These are phyloP conservation scores for Cephalopholis sonnerati DNA, from an alignment of 2,113 vertebrate genomes.

Conservation along the genomic window DNA sequence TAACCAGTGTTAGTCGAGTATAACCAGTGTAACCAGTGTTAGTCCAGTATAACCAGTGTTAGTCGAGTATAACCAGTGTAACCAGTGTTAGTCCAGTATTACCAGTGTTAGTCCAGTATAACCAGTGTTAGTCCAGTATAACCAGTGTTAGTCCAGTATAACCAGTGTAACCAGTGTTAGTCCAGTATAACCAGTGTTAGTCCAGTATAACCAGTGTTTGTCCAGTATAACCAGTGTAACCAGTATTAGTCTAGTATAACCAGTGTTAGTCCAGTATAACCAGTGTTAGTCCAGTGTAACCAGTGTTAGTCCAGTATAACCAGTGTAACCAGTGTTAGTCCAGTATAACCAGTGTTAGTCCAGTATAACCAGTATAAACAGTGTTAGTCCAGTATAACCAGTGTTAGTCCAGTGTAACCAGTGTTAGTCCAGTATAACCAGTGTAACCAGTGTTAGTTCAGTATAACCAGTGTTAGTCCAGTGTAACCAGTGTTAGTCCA, in stretches of 20 bases:
- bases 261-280: not conserved
- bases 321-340: not conserved
- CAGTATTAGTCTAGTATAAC: not conserved
- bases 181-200: not conserved
- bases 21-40: no score
- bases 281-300: no score
- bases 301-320: not conserved
- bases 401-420: not conserved
- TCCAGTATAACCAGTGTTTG: no score
- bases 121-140: not conserved
- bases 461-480: not conserved
- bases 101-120: not conserved
- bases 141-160: no score
- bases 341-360: not conserved
- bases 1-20: no score
- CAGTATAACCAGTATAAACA: no score
- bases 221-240: no score
- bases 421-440: no score
- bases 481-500: not conserved
- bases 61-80: no score
- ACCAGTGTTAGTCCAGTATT: no score
- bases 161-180: not conserved
- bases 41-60: not conserved
- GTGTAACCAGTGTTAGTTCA: not conserved
- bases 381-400: not conserved